Base-by-base conservation (phyloP, 2,113 vertebrate genomes). In the Ibidorhyncha struthersii region DNA sequence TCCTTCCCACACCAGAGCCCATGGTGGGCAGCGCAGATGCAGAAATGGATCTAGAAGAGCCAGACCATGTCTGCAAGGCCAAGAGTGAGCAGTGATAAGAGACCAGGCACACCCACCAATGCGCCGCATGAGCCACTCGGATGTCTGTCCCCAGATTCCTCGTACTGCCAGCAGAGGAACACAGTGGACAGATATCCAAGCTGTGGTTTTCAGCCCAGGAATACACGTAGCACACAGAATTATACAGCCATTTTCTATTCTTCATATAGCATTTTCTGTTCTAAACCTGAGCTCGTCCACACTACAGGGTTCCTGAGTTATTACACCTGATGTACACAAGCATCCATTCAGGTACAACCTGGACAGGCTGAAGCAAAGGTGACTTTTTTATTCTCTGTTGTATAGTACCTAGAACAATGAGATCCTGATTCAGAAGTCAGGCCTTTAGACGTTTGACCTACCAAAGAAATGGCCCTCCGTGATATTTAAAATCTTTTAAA, bases 51-150 rank as follows among this genome's bases (percentile, higher is more conserved):
- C 25, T 23, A 15, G 38, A 70, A 50, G 16, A 53, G 45, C 20
- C 86, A 79, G 1, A 9, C 10, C 3, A 5, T 29, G 26, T 29
- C 67, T 43, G 22, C 49, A 67, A 67, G 62, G 43, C 38, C 61
- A 77, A 49, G 47, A 11, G 34, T 26, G 21, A 52, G 77, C 72
- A 83, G 34, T 0, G 0, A 8, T 3, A 5, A 43, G 27, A 53
- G 34, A 73, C 10, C 65, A 58, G 70, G 8, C 47, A 59, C 2
- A 18, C 3, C 56, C 78, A 63, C 8, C 45, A 38, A 47, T 0
- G 1, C 6, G 29, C 25, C 41, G 11, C 19, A 38, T 2, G 32
- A 89, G 36, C 12, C 50, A 10, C 47, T 16, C 0, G 0, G 13
- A 32, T 41, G 22, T 12, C 62, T 32, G 40, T 29, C 38, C 49